Conservation (phyloP, 2,797 vertebrate genomes). For the Tiaroga cobitis region DNA sequence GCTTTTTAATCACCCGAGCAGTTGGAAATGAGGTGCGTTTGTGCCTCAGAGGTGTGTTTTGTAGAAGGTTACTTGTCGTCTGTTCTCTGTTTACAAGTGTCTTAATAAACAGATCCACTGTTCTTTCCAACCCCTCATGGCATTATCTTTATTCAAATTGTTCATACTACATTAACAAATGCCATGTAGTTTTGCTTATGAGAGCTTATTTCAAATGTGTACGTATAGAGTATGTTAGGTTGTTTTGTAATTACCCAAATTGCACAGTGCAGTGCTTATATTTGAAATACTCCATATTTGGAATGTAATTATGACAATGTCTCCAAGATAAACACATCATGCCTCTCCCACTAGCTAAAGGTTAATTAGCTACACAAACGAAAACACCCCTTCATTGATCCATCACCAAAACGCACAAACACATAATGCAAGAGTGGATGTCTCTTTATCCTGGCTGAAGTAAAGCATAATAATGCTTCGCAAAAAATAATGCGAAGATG, state of each 20-base stretch:
- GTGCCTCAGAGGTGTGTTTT: conserved; percentile 6
- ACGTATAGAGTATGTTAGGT: background rate
- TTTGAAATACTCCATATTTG: background rate
- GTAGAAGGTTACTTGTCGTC: background rate
- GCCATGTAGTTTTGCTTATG: background rate
- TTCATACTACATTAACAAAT: background rate
- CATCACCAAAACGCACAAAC: too few relatives aligned
- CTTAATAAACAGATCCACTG: background rate
- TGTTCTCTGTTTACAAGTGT: background rate
- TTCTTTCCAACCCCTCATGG: background rate
- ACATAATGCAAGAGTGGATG: background rate
- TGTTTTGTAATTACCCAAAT: background rate
- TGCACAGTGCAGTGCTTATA: background rate
- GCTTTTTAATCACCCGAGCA: conserved; percentile 11
- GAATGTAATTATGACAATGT: conserved; percentile 5
- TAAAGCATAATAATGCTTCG: background rate
- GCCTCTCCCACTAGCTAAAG: background rate
- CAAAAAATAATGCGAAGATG: background rate
- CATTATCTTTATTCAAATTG: background rate
- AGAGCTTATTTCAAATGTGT: background rate
- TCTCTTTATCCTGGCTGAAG: background rate
- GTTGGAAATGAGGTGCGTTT: background rate
- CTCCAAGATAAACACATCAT: background rate
- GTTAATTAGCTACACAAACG: background rate
- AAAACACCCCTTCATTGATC: too few relatives aligned